Base-by-base conservation (phyloP, 1,140 invertebrate genomes). In the Drosophila quadrilineata region DNA sequence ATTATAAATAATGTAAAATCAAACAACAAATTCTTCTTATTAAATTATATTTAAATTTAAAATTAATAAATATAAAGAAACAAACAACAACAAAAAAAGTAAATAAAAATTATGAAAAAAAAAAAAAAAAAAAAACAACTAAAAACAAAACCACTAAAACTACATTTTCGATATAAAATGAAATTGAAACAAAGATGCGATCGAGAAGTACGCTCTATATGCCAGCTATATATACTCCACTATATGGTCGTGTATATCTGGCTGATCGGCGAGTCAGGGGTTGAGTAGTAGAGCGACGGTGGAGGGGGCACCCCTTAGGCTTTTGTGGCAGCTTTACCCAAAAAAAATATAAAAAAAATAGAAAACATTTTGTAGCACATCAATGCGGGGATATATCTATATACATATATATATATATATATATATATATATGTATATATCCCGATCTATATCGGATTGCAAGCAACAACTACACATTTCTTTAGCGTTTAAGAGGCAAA, bases 21-120 rank as follows among this genome's bases (percentile, higher is more conserved):
- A 79, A 85, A 85, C 80, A 85, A 85, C 80, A 85, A 85, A 85
- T 86, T 85, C 79, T 84, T 84, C 79, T 84, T 84, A 84, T 84
- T 84, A 84, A 84, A 84, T 84, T 84, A 84, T 84, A 84, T 84
- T 84, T 84, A 84, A 84, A 84, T 84, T 84, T 84, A 84, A 84
- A 84, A 85, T 80, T 85, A 85, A 84, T 85, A 84, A 84, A 84
- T 85, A 84, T 84, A 84, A 82, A 82, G 62, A 82, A 76, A 84
- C 75, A 71, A 77, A 79, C 73, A 85, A 63, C 52, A 85, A 82
- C 64, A 74, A 69, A 82, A 82, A 76, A 84, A 64, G 36, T 45
- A 76, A 76, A 84, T 65, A 65, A 65, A 65, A 58, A 65, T 65
- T 65, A 82, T 62, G 62, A 64, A 59, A 65, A 72, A 54, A 72